Conservation (phyloP, 2,888 invertebrate species). For the Drosophila formosana region DNA sequence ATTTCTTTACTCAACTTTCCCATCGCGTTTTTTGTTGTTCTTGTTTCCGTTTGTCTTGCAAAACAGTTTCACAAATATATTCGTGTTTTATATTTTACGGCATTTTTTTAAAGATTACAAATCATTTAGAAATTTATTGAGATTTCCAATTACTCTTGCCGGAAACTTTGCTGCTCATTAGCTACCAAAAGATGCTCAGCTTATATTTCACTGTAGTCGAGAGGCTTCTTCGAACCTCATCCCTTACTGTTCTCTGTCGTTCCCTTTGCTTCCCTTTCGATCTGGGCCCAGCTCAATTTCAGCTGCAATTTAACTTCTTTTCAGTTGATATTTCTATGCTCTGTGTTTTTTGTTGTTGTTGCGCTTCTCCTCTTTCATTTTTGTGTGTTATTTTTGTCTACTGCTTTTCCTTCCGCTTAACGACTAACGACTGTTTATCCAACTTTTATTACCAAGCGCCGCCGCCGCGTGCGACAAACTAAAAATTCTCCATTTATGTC, state of each 20-base stretch:
- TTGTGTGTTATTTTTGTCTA: conserved; percentile 6
- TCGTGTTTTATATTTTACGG: not conserved
- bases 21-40: not conserved
- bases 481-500: conserved; percentile 28
- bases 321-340: conserved; percentile 21
- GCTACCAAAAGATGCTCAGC: conserved; percentile 9
- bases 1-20: not conserved
- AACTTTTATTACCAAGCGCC: conserved; percentile 42
- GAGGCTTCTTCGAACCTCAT: not conserved
- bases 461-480: conserved; percentile 35
- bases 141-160: conserved; percentile 14
- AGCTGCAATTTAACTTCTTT: conserved; percentile 49
- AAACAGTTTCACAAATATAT: conserved; percentile 7
- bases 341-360: not conserved
- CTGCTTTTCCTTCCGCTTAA: conserved; percentile 18
- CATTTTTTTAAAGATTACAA: conserved; percentile 5
- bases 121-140: conserved; percentile 11
- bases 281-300: conserved; percentile 19
- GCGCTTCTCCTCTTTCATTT: conserved; percentile 1
- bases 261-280: not conserved
- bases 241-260: not conserved
- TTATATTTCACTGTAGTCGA: conserved; percentile 1
- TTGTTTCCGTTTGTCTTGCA: conserved; percentile 7
- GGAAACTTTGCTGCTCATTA: conserved; percentile 22
- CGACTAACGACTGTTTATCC: conserved; percentile 42